phyloP scores from a whole-genome alignment of 2,113 vertebrate species.

The Macrotus californicus region DNA sequence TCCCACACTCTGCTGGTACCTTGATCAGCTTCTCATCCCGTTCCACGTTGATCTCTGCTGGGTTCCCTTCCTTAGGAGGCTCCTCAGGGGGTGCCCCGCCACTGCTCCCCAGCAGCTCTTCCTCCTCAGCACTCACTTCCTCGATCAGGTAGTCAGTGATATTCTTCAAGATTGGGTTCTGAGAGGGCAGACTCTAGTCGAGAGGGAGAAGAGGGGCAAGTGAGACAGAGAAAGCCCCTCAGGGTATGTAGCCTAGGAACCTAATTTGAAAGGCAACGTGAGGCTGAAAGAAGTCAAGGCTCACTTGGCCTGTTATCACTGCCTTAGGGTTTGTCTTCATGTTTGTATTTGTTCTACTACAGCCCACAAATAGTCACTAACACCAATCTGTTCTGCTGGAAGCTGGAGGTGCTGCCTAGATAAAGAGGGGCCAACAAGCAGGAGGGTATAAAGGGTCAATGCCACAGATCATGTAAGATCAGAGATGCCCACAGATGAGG shows the following conservation, averaged over 20 bases:
- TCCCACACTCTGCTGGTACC: slow-evolving; percentile 69
- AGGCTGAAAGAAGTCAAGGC: background rate
- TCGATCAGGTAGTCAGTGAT: slow-evolving; percentile 96
- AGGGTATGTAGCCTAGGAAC: background rate
- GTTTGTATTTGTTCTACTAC: background rate
- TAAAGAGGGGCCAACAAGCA: background rate
- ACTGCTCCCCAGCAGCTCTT: slow-evolving; percentile 90
- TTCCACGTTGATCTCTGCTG: slow-evolving; percentile 89
- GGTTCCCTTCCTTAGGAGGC: slow-evolving; percentile 87
- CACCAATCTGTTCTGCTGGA: background rate
- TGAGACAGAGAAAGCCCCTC: background rate
- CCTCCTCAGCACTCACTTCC: slow-evolving; percentile 94
- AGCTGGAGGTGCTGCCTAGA: background rate
- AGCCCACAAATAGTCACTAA: background rate
- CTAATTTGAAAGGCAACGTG: background rate
- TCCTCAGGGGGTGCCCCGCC: slow-evolving; percentile 84
- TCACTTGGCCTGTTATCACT: background rate
- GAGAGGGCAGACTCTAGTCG: slow-evolving; percentile 80
- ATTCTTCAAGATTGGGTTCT: slow-evolving; percentile 94
- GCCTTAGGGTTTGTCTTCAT: background rate
- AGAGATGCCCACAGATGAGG: background rate
- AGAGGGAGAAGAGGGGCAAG: background rate
- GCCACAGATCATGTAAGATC: background rate
- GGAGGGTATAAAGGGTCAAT: background rate
- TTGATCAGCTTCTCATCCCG: slow-evolving; percentile 92